Percentiles rank a stretch among this genome's conserved stretches.
Evolutionary conservation across 1,140 invertebrate species (phyloP).

Genomic region (Myzus persicae): DNA sequence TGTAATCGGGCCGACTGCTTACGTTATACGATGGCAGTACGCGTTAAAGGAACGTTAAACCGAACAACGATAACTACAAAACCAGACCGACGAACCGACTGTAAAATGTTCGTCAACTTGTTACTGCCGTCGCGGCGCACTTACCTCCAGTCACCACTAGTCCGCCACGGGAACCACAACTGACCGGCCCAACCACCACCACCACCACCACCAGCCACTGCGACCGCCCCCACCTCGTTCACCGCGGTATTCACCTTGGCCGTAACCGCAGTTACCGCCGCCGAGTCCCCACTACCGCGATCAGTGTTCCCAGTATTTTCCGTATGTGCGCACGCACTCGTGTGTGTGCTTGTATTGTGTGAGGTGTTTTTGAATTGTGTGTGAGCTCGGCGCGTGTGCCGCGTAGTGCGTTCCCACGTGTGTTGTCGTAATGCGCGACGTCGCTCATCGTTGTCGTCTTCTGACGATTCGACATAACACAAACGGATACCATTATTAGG

Average conservation of each 20-base stretch:
- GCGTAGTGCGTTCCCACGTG: not conserved
- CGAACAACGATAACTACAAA: constrained; percentile 34
- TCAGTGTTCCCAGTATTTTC: not conserved
- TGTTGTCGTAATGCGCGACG: not conserved
- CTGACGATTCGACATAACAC: not conserved
- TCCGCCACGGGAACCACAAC: not conserved
- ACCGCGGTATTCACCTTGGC: not conserved
- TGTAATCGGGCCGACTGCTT: not conserved
- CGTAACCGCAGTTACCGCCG: not conserved
- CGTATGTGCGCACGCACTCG: not conserved
- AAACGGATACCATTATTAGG: no score
- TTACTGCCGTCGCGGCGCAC: not conserved
- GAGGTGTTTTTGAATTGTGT: not conserved
- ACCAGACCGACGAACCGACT: constrained; percentile 22
- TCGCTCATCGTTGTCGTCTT: not conserved
- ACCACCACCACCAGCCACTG: not conserved
- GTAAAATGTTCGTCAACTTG: constrained; percentile 35
- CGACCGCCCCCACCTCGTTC: not conserved
- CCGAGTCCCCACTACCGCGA: not conserved
- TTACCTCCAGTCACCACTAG: not conserved
- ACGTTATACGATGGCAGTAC: not conserved
- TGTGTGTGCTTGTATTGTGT: not conserved
- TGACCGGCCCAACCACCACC: not conserved
- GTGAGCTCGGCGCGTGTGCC: not conserved
- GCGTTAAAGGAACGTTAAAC: not conserved